Conservation (phyloP, 2,888 invertebrate genomes). For the Tridacna gigas region DNA sequence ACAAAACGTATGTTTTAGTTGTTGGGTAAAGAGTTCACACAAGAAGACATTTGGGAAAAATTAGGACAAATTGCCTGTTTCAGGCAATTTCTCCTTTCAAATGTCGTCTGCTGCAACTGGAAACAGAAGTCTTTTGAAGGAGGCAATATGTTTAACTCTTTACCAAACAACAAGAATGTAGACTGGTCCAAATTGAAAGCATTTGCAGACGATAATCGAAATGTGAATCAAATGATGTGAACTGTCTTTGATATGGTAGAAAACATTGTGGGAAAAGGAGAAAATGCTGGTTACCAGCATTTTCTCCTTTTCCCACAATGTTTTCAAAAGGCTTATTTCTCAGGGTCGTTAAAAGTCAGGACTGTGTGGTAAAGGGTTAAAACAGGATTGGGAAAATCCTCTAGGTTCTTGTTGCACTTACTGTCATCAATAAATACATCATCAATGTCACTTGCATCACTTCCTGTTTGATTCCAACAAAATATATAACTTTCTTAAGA, state of each 20-base stretch:
- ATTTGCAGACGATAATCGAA: too few relatives aligned
- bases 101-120: too few relatives aligned
- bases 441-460: constrained; percentile 51
- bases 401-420: constrained; percentile 2
- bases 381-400: background rate
- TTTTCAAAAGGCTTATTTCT: background rate
- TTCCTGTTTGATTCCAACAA: constrained; percentile 31
- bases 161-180: too few relatives aligned
- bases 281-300: background rate
- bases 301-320: background rate
- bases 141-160: too few relatives aligned
- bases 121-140: too few relatives aligned
- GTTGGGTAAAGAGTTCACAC: too few relatives aligned
- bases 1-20: too few relatives aligned
- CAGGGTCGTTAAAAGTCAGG: background rate
- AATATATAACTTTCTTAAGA: background rate
- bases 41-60: too few relatives aligned
- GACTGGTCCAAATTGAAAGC: too few relatives aligned
- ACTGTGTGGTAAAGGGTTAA: background rate
- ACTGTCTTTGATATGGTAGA: background rate
- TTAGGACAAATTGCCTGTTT: too few relatives aligned
- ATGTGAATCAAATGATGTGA: background rate
- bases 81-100: too few relatives aligned
- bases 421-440: constrained; percentile 46
- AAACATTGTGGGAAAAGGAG: background rate